These are phyloP conservation scores for Anguilla anguilla DNA, from an alignment of 2,797 vertebrate genomes.

Conservation along the genomic window DNA sequence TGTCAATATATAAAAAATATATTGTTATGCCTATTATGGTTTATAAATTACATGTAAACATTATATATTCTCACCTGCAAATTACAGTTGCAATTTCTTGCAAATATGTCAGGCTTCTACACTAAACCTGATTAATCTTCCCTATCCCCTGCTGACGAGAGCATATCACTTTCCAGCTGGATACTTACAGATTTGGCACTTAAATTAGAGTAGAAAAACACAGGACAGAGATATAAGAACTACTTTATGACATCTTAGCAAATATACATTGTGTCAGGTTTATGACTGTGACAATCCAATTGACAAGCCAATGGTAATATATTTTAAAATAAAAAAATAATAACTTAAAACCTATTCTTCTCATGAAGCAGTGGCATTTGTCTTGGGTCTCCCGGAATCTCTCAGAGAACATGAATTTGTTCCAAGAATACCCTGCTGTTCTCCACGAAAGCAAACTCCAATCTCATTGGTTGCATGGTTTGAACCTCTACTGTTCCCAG, in stretches of 20 bases:
- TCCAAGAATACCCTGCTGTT: conserved; percentile 32
- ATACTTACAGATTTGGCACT: neutral
- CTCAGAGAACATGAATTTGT: neutral
- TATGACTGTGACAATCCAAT: too few relatives aligned
- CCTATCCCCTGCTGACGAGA: neutral
- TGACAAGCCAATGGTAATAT: too few relatives aligned
- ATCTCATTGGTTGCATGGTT: neutral
- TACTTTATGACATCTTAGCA: neutral
- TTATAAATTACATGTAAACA: neutral
- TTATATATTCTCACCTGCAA: neutral
- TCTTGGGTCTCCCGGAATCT: neutral
- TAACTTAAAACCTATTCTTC: neutral
- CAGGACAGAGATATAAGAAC: neutral
- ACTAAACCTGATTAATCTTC: neutral
- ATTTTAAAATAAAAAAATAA: neutral
- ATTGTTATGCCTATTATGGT: neutral
- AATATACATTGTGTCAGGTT: neutral
- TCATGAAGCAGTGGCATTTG: neutral
- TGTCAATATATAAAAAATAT: too few relatives aligned
- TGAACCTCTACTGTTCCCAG: conserved; percentile 1
- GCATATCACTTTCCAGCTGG: neutral
- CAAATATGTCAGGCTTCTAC: neutral
- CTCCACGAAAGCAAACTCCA: conserved; percentile 57
- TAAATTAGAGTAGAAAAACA: neutral
- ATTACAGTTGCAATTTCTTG: neutral